Base-by-base conservation (phyloP, 1,140 invertebrate species). In the Trichonephila clavipes region DNA sequence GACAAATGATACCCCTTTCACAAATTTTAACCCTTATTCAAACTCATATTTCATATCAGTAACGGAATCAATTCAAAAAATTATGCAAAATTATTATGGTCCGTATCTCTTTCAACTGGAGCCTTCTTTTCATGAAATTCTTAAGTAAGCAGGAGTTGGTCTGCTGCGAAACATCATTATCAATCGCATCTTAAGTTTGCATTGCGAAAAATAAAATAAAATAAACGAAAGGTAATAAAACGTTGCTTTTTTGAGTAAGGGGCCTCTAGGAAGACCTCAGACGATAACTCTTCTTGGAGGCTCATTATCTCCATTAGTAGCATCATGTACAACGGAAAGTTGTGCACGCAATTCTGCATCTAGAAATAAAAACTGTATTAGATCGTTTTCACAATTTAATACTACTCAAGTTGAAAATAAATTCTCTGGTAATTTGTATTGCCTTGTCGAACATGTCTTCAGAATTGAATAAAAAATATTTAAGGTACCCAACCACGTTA, bases 261-360 rank as follows among this genome's bases (percentile, higher is more conserved):
- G 40, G 4, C 44, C 24, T 88, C 18, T 8, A 19, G 40, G 10
- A 18, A 21, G 6, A 51, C 18, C 34, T 92, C 64, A 92, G 4
- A 92, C 90, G 24, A 86, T 72, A 19, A 87, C 83, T 72, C 64
- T 64, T 44, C n/a, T 66, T 2, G 90, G n/a, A n/a, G 90, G 62
- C 8, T 66, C 51, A 12, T 28, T 7, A 21, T 92, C 90, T 4
- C 77, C 81, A 58, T 83, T 83, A 18, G 69, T 4, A 21, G 59
- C 66, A 40, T 93, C 92, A 14, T 81, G 92, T 6, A 81, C 92
- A 21, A 94, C 92, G 51, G 92, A 94, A 19, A 94, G 72, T 40
- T 94, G 92, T 21, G 92, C 92, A 16, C 92, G 86, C 16, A 94
- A 51, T 58, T 94, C 92, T 24, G 92, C 92, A 94, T 94, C 92